phyloP scores from a whole-genome alignment of 2,888 invertebrate genomes.

The Tetrapedia diversipes region DNA sequence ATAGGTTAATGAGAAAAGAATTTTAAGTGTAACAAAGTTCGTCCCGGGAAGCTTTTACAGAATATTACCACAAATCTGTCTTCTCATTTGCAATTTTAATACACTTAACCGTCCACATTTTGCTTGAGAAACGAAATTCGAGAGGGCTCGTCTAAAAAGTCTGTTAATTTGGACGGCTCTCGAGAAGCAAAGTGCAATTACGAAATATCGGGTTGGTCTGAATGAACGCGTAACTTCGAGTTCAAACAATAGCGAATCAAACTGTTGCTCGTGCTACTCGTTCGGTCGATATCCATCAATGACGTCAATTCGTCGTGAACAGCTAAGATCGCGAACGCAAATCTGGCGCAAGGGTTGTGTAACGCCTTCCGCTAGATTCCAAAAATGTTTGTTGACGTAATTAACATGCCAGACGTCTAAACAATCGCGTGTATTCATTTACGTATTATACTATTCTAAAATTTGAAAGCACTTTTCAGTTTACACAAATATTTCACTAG shows the following conservation, averaged over 20 bases:
- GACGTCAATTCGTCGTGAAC: not conserved
- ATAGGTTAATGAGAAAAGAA: not conserved
- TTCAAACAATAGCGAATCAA: not conserved
- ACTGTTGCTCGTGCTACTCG: conserved; percentile 3
- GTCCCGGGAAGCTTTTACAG: not conserved
- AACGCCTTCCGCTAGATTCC: not conserved
- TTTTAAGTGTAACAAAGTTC: not conserved
- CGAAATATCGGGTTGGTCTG: no score
- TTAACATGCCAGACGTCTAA: conserved; percentile 32
- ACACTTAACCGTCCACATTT: no score
- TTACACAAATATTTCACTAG: no score
- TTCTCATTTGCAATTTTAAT: not conserved
- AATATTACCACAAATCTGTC: not conserved
- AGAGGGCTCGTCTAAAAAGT: not conserved
- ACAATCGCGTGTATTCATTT: conserved; percentile 2
- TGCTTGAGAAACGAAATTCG: no score
- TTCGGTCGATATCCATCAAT: conserved; percentile 14
- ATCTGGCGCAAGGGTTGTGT: not conserved
- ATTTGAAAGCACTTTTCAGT: no score
- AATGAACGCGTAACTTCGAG: not conserved
- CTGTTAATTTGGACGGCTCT: no score
- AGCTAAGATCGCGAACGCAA: conserved; percentile 14
- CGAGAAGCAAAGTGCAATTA: no score
- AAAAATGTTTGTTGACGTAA: conserved; percentile 15
- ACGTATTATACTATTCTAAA: no score